A percentile compares a stretch with the other conserved stretches of the same genome.
Evolutionary conservation across 2,888 invertebrate genomes (phyloP).

Genomic region (Vanessa cardui): DNA sequence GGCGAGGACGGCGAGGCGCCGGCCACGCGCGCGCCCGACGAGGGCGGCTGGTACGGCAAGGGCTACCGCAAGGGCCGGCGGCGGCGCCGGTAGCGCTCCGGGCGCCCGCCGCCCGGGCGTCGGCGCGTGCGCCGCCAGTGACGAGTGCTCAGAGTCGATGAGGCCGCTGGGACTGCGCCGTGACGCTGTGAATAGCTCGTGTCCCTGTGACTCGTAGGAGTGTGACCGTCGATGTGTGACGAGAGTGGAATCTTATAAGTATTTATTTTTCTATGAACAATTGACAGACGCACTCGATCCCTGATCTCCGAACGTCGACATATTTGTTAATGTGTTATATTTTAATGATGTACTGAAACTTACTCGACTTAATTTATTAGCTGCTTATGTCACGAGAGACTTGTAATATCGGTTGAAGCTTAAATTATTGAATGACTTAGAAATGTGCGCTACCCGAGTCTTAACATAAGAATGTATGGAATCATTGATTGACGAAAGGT

Average conservation of each 20-base stretch:
- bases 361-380: background rate
- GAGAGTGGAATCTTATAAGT: background rate
- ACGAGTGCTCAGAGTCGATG: background rate
- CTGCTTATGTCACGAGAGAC: background rate
- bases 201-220: background rate
- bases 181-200: background rate
- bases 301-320: background rate
- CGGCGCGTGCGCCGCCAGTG: slow-evolving; percentile 2
- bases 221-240: background rate
- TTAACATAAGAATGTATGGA: slow-evolving; percentile 14
- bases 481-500: background rate
- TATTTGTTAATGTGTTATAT: background rate
- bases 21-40: slow-evolving; percentile 45
- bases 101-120: slow-evolving; percentile 5
- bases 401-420: background rate
- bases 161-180: background rate
- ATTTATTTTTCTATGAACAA: slow-evolving; percentile 16
- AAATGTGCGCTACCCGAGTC: slow-evolving; percentile 3
- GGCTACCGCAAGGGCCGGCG: slow-evolving; percentile 89
- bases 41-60: slow-evolving; percentile 92
- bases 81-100: slow-evolving; percentile 69
- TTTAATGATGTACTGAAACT: slow-evolving; percentile 1
- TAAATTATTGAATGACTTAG: background rate
- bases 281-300: background rate
- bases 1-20: slow-evolving; percentile 51